Percentiles rank a stretch among this genome's conserved stretches.
Conservation (phyloP, 2,888 invertebrate species). For the Andrena flavipes region DNA sequence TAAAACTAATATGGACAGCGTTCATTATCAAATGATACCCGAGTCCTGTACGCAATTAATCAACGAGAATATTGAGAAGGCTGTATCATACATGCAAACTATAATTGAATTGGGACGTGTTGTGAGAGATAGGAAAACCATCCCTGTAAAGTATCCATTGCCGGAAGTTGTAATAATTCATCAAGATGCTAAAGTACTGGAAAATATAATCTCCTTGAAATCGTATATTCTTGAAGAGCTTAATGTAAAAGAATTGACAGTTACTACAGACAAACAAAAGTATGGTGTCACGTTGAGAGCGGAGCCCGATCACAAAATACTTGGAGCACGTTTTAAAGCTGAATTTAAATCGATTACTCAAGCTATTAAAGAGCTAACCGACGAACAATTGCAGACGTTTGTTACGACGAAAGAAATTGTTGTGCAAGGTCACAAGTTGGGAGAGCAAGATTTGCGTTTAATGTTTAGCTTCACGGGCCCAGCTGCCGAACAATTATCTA, state of each 20-base stretch:
- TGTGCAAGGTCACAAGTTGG: conserved; percentile 91
- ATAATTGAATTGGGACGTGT: conserved; percentile 97
- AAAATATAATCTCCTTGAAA: conserved; percentile 92
- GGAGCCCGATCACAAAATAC: conserved; percentile 96
- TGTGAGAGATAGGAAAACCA: conserved; percentile 95
- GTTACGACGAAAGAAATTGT: conserved; percentile 89
- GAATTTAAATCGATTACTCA: conserved; percentile 95
- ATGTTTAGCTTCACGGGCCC: conserved; percentile 90
- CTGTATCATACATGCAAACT: conserved; percentile 96
- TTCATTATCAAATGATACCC: conserved; percentile 97
- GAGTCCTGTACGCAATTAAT: conserved; percentile 90
- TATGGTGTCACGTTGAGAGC: conserved; percentile 96
- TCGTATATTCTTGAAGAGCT: conserved; percentile 96
- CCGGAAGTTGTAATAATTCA: conserved; percentile 98
- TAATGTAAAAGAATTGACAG: conserved; percentile 93
- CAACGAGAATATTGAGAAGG: conserved; percentile 93
- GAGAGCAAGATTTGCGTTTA: conserved; percentile 92
- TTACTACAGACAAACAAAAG: conserved; percentile 95
- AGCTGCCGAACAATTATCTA: conserved; percentile 87
- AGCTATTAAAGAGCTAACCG: conserved; percentile 92
- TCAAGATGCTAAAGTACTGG: conserved; percentile 91
- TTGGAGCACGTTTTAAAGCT: conserved; percentile 95
- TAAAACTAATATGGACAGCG: conserved; percentile 88
- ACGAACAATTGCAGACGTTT: conserved; percentile 92
- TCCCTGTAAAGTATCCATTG: conserved; percentile 98